These are phyloP conservation scores for Rhipidura dahli DNA, from an alignment of 2,113 vertebrate genomes.

Conservation along the genomic window DNA sequence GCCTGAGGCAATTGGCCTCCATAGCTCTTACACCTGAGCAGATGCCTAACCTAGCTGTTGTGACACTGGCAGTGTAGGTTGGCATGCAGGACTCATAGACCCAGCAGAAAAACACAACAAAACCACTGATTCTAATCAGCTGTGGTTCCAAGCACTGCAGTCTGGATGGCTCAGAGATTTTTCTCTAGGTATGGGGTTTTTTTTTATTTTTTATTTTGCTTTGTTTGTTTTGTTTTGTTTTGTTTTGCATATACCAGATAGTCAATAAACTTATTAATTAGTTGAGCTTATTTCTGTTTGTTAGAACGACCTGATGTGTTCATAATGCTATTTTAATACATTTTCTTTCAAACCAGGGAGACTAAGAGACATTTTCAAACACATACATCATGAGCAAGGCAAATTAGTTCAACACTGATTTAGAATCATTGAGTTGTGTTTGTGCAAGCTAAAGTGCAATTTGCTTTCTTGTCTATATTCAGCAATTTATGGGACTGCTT, in stretches of 20 bases:
- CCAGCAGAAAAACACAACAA: not conserved
- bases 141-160: not conserved
- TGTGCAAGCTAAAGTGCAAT: conserved; percentile 67
- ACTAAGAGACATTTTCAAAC: not conserved
- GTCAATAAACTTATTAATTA: not conserved
- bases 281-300: not conserved
- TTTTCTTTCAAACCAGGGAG: not conserved
- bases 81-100: not conserved
- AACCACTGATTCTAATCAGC: not conserved
- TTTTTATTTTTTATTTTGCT: not conserved
- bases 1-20: not conserved
- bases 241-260: not conserved
- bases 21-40: not conserved
- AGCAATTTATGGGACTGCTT: conserved; percentile 68
- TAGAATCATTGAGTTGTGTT: conserved; percentile 61
- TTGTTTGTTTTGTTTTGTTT: not conserved
- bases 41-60: not conserved
- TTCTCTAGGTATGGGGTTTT: not conserved
- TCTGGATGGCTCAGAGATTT: not conserved
- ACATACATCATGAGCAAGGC: not conserved
- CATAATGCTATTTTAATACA: not conserved
- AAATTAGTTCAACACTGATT: conserved; percentile 64
- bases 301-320: not conserved
- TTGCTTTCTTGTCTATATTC: conserved; percentile 66
- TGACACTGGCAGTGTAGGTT: not conserved